Conservation (phyloP, 1,140 invertebrate genomes). For the Philotrypesis tridentata region DNA sequence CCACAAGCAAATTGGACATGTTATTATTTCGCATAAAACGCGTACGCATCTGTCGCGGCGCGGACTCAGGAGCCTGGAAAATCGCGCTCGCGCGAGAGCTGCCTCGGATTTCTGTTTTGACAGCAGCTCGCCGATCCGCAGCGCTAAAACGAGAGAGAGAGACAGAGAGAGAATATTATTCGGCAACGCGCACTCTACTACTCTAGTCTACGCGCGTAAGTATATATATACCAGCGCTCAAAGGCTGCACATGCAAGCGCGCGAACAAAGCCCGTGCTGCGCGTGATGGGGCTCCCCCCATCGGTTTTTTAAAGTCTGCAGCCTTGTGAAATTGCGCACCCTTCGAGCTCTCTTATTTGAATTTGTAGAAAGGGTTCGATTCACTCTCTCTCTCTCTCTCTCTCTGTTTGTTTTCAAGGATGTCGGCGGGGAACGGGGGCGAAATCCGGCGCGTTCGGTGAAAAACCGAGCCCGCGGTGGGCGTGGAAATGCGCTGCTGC, state of each 20-base stretch:
- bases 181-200: neutral
- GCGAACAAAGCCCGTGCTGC: slow-evolving; percentile 23
- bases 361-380: slow-evolving; percentile 67
- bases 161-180: too few species aligned
- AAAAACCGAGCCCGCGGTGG: neutral
- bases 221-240: too few species aligned
- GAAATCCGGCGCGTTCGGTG: slow-evolving; percentile 1
- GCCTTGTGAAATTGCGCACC: slow-evolving; percentile 26
- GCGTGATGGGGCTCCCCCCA: neutral
- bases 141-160: slow-evolving; percentile 16
- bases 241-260: too few species aligned
- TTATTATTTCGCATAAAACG: slow-evolving; percentile 48
- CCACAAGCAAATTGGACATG: slow-evolving; percentile 40
- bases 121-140: slow-evolving; percentile 67
- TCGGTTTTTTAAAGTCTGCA: slow-evolving; percentile 29
- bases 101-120: slow-evolving; percentile 72
- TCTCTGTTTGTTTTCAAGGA: slow-evolving; percentile 68
- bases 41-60: slow-evolving; percentile 49
- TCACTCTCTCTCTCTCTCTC: neutral
- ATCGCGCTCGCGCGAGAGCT: slow-evolving; percentile 24
- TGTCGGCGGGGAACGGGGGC: slow-evolving; percentile 26
- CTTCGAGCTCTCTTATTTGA: slow-evolving; percentile 53
- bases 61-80: slow-evolving; percentile 36
- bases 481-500: neutral
- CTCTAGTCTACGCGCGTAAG: too few species aligned